These are phyloP conservation scores for Zaprionus taronus DNA, from an alignment of 1,140 invertebrate genomes.

Conservation along the genomic window DNA sequence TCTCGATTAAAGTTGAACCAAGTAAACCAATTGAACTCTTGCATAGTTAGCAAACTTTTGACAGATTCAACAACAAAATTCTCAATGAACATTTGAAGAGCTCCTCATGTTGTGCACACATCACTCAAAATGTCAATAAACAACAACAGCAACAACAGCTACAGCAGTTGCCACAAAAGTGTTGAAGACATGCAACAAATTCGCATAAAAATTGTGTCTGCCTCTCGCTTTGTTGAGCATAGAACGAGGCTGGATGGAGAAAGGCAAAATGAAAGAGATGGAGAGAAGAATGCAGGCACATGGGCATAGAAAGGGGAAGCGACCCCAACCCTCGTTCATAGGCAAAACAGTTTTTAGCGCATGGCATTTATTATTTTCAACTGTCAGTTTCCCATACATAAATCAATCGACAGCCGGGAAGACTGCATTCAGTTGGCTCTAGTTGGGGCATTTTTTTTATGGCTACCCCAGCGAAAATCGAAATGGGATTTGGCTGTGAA, in stretches of 20 bases:
- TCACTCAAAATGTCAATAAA: conserved; percentile 58
- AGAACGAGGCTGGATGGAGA: background rate
- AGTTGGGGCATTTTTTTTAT: background rate
- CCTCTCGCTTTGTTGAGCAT: conserved; percentile 4
- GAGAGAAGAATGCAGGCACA: too few relatives aligned
- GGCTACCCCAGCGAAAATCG: conserved; percentile 11
- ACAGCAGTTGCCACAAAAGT: conserved; percentile 65
- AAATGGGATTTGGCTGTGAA: background rate
- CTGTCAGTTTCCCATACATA: conserved; percentile 68
- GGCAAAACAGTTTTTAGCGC: conserved; percentile 45
- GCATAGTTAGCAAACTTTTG: background rate
- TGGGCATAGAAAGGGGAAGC: background rate
- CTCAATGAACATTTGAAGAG: conserved; percentile 33
- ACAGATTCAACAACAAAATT: background rate
- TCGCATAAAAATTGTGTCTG: conserved; percentile 29
- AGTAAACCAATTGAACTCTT: background rate
- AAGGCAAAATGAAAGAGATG: too few relatives aligned
- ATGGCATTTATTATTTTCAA: conserved; percentile 67
- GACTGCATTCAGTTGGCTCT: background rate
- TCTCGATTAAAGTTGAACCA: background rate
- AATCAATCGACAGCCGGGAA: conserved; percentile 51
- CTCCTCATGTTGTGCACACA: background rate
- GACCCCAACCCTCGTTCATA: background rate
- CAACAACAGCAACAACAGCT: conserved; percentile 45
- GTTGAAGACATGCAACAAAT: conserved; percentile 67